phyloP scores from a whole-genome alignment of 2,888 invertebrate genomes.

The Aphodius sticticus region DNA sequence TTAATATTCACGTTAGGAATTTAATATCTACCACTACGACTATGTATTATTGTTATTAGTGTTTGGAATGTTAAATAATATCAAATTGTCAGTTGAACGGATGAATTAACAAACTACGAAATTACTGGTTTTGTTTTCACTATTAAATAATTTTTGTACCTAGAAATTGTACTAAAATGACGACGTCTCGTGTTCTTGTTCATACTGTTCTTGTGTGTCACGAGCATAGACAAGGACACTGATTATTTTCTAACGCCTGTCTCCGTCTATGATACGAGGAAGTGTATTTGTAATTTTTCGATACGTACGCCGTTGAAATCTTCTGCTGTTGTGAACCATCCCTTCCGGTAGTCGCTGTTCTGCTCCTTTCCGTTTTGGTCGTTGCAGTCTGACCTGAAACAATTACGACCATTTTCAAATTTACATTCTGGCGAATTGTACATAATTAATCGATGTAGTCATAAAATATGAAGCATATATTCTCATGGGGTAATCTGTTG shows the following conservation, averaged over 20 bases:
- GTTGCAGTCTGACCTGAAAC: background rate
- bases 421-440: background rate
- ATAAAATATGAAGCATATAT: too few relatives aligned
- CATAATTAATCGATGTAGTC: too few relatives aligned
- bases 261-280: conserved; percentile 13
- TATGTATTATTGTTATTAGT: background rate
- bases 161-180: conserved; percentile 16
- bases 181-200: background rate
- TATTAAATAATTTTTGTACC: conserved; percentile 19
- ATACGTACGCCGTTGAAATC: conserved; percentile 22
- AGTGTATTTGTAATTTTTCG: conserved; percentile 10
- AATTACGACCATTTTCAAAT: background rate
- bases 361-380: background rate
- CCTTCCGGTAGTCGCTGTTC: background rate
- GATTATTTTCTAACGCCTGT: conserved; percentile 10
- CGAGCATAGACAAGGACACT: conserved; percentile 22
- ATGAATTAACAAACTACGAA: background rate
- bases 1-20: background rate
- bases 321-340: conserved; percentile 7
- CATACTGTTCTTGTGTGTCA: background rate
- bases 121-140: background rate
- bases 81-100: background rate
- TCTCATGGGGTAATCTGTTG: too few relatives aligned
- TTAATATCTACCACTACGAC: conserved; percentile 4
- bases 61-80: background rate